phyloP scores from a whole-genome alignment of 2,888 invertebrate genomes.

The Elmis aenea region DNA sequence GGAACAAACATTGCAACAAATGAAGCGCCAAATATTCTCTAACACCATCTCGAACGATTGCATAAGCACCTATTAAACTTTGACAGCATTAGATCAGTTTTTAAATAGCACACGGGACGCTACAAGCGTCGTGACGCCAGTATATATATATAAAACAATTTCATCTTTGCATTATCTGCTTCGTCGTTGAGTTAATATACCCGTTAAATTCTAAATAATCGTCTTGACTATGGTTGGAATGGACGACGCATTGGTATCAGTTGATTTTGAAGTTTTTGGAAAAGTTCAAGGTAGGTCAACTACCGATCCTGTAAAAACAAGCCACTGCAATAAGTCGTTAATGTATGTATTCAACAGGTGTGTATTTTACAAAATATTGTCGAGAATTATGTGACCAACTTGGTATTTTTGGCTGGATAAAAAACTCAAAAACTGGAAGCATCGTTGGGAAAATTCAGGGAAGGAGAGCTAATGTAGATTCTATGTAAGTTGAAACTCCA shows the following conservation, averaged over 20 bases:
- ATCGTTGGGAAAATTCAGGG: conserved; percentile 90
- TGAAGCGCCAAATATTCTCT: no score
- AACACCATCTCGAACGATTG: no score
- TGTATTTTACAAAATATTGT: conserved; percentile 84
- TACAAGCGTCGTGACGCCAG: conserved; percentile 13
- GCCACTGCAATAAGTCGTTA: conserved; percentile 6
- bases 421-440: conserved; percentile 82
- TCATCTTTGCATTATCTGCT: no score
- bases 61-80: conserved; percentile 9
- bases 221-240: conserved; percentile 2
- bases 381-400: conserved; percentile 71
- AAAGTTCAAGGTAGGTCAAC: conserved; percentile 75
- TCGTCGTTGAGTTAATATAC: no score
- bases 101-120: conserved; percentile 15
- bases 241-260: no score
- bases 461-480: conserved; percentile 79
- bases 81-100: conserved; percentile 11
- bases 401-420: conserved; percentile 84
- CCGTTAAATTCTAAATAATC: neutral
- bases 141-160: conserved; percentile 3
- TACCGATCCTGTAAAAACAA: neutral
- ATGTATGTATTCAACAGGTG: conserved; percentile 53
- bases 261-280: conserved; percentile 87
- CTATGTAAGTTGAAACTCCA: conserved; percentile 11
- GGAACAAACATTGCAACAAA: no score